Percentiles rank a stretch among this genome's conserved stretches.
Evolutionary conservation across 2,797 vertebrate species (phyloP).

Genomic region (Sciaenops ocellatus): DNA sequence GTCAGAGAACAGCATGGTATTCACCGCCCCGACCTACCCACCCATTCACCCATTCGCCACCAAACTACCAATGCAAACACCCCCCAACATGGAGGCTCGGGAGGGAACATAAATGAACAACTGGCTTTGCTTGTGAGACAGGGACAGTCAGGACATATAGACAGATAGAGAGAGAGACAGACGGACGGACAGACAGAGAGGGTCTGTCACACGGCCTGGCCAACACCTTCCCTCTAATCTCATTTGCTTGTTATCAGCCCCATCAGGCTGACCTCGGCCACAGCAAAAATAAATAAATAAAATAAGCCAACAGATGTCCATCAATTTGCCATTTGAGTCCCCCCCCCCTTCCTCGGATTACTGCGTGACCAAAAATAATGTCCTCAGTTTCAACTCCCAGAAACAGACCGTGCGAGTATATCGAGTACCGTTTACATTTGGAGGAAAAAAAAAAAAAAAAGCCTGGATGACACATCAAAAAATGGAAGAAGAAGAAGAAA

Average conservation of each 20-base stretch:
- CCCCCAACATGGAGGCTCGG: slow-evolving; percentile 53
- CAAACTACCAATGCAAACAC: slow-evolving; percentile 45
- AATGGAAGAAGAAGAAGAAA: background rate
- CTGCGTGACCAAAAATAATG: slow-evolving; percentile 53
- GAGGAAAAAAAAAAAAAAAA: slow-evolving; percentile 18
- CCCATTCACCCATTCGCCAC: slow-evolving; percentile 52
- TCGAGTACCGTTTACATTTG: slow-evolving; percentile 10
- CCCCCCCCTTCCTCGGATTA: slow-evolving; percentile 47
- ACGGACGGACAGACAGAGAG: slow-evolving; percentile 14
- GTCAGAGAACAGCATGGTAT: slow-evolving; percentile 82
- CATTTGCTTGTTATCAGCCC: slow-evolving; percentile 80
- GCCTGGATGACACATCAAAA: slow-evolving; percentile 37
- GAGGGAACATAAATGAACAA: slow-evolving; percentile 52
- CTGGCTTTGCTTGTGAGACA: slow-evolving; percentile 53
- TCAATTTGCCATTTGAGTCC: slow-evolving; percentile 66
- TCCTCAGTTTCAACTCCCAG: slow-evolving; percentile 16
- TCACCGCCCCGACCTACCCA: slow-evolving; percentile 64
- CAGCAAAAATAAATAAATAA: slow-evolving; percentile 71
- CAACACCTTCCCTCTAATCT: slow-evolving; percentile 84
- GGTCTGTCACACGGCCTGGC: slow-evolving; percentile 71
- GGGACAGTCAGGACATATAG: slow-evolving; percentile 29
- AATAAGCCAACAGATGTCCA: slow-evolving; percentile 82
- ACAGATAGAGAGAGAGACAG: slow-evolving; percentile 15
- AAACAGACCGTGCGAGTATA: background rate
- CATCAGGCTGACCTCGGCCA: slow-evolving; percentile 77